A percentile compares a stretch with the other conserved stretches of the same genome.
Conservation (phyloP, 2,888 invertebrate genomes). For the Xanthorhoe designata region DNA sequence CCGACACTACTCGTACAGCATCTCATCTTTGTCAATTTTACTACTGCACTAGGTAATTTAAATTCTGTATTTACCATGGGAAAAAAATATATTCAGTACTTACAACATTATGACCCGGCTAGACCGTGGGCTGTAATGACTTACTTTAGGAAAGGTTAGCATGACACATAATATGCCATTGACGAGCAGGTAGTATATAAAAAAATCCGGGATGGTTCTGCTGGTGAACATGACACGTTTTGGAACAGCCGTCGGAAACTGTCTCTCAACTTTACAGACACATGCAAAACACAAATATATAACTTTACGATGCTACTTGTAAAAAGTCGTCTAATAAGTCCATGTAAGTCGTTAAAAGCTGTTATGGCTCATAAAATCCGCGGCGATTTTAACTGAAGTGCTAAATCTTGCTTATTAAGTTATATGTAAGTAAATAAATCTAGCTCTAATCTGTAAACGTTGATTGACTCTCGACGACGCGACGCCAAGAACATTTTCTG, state of each 20-base stretch:
- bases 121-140: no score
- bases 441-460: conserved; percentile 51
- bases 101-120: no score
- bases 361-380: conserved; percentile 63
- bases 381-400: conserved; percentile 52
- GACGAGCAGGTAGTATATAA: no score
- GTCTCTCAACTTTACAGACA: conserved; percentile 25
- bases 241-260: conserved; percentile 6
- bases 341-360: conserved; percentile 58
- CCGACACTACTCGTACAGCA: not conserved
- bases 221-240: not conserved
- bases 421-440: conserved; percentile 65
- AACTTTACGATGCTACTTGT: conserved; percentile 39
- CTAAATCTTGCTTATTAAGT: conserved; percentile 66
- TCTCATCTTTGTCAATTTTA: not conserved
- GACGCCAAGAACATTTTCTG: conserved; percentile 50
- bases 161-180: no score
- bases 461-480: conserved; percentile 52
- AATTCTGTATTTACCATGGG: no score
- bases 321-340: conserved; percentile 46
- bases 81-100: no score
- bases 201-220: no score
- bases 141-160: no score
- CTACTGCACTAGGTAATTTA: not conserved
- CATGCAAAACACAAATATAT: conserved; percentile 29